Evolutionary conservation across 2,797 vertebrate genomes (phyloP).

Genomic region (Chelmon rostratus): DNA sequence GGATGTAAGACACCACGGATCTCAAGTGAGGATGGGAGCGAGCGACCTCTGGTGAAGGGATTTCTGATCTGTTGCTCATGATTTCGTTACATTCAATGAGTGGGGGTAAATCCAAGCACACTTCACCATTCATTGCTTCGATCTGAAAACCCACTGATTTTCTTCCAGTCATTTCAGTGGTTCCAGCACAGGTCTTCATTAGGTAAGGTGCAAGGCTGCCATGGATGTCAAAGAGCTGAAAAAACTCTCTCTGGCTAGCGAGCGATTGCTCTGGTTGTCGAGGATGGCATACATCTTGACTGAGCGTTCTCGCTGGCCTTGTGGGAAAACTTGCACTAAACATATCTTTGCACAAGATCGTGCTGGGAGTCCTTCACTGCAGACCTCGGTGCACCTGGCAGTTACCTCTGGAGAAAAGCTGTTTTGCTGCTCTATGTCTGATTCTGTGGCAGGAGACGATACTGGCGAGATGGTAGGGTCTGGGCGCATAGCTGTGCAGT

Average conservation of each 20-base stretch:
- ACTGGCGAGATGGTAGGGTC: neutral
- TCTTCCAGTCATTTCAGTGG: conserved; percentile 38
- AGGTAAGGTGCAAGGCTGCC: conserved; percentile 8
- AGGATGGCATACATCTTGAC: too few relatives aligned
- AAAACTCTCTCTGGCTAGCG: too few relatives aligned
- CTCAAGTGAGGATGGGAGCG: conserved; percentile 35
- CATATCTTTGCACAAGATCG: conserved; percentile 48
- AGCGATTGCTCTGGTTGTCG: too few relatives aligned
- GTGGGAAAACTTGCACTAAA: too few relatives aligned
- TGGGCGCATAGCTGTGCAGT: conserved; percentile 22
- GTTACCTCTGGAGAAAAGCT: neutral
- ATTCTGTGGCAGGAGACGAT: fast-evolving
- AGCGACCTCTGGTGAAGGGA: conserved; percentile 42
- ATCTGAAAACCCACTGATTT: conserved; percentile 49
- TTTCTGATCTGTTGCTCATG: conserved; percentile 43
- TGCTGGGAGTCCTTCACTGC: neutral
- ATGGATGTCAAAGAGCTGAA: conserved; percentile 7
- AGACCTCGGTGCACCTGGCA: conserved; percentile 36
- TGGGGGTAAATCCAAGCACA: conserved; percentile 27
- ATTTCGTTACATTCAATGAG: conserved; percentile 36
- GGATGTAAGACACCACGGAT: conserved; percentile 32
- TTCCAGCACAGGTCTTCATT: conserved; percentile 37
- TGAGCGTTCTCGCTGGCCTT: too few relatives aligned
- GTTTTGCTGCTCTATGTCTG: neutral
- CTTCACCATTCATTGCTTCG: conserved; percentile 2